Base-by-base conservation (phyloP, 2,888 invertebrate species). In the Pristionchus arcanus region DNA sequence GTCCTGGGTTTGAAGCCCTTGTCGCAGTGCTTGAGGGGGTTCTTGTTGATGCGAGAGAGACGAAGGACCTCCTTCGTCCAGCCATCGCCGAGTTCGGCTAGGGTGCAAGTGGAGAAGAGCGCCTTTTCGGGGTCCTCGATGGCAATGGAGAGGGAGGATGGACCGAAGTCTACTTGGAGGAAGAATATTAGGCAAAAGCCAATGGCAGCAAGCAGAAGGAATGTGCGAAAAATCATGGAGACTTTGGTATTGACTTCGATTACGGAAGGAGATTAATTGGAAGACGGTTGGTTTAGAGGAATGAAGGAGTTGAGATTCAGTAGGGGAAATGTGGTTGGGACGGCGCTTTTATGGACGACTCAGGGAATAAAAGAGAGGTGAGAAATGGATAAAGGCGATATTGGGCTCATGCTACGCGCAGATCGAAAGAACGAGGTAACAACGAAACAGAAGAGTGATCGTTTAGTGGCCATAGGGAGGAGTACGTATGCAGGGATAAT, bases 51-150 rank as follows among this genome's bases (percentile, higher is more conserved):
- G 0, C 28, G 1, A 0, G 84, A 16, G 0, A 59, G 31, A 0
- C 84, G 25, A 2, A 53, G 49, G 3, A 81, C 49, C 28, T 81
- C 49, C 49, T 49, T 11, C 5, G 81, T 84, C 84, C 84, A 84
- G 1, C 84, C 84, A 84, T 63, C 59, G 2, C 59, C 84, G n/a
- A 84, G 34, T 21, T 84, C 84, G 34, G 84, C 55, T 2, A 84
- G 84, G 25, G 15, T 34, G 31, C 84, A 84, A 13, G 84, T 21
- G 34, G 84, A 84, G 59, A 84, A 84, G 59, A 84, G 84, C 2
- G 49, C 19, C 28, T 49, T 28, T 42, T 81, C 81, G 11, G 37
- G 21, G 53, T 81, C 81, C 28, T 81, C n/a, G 49, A 81, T 49
- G 19, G 81, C 28, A 19, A 15, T 4, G 11, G 28, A 0, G 49